These are phyloP conservation scores for Psilanteris sp. DNA, from an alignment of 1,140 invertebrate species.

Conservation along the genomic window DNA sequence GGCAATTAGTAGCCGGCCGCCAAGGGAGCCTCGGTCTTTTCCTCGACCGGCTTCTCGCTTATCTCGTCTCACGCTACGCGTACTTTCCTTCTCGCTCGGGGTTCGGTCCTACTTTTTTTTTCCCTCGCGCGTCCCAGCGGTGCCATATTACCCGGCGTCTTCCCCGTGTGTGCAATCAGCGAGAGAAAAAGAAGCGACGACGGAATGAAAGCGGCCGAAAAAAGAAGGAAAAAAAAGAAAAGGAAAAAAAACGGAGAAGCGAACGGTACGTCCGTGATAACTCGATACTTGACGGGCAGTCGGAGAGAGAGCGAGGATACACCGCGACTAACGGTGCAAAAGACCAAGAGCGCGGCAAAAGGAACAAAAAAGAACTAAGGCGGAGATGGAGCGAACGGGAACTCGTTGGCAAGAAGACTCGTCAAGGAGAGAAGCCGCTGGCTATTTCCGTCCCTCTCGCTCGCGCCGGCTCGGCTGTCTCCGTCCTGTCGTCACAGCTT, in stretches of 20 bases:
- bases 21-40: slow-evolving; percentile 74
- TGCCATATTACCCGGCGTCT: slow-evolving; percentile 26
- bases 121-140: slow-evolving; percentile 19
- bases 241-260: too few relatives aligned
- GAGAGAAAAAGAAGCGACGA: slow-evolving; percentile 36
- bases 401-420: slow-evolving; percentile 35
- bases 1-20: slow-evolving; percentile 80
- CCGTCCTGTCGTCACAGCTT: slow-evolving; percentile 15
- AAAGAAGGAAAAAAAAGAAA: slow-evolving; percentile 35
- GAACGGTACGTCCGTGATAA: slow-evolving; percentile 8
- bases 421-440: slow-evolving; percentile 72
- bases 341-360: slow-evolving; percentile 36
- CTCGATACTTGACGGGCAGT: slow-evolving; percentile 15
- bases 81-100: slow-evolving; percentile 43
- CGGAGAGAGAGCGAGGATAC: slow-evolving; percentile 37
- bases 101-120: slow-evolving; percentile 54
- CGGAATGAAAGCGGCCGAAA: too few relatives aligned
- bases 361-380: slow-evolving; percentile 49
- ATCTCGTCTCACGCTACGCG: slow-evolving; percentile 42
- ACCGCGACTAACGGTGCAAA: slow-evolving; percentile 59
- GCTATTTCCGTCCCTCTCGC: slow-evolving; percentile 74
- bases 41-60: slow-evolving; percentile 66
- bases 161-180: slow-evolving; percentile 66
- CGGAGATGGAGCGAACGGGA: slow-evolving; percentile 21
- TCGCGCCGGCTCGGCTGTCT: neutral